phyloP scores from a whole-genome alignment of 1,140 invertebrate species.

The Pygmarrhopalites habei region DNA sequence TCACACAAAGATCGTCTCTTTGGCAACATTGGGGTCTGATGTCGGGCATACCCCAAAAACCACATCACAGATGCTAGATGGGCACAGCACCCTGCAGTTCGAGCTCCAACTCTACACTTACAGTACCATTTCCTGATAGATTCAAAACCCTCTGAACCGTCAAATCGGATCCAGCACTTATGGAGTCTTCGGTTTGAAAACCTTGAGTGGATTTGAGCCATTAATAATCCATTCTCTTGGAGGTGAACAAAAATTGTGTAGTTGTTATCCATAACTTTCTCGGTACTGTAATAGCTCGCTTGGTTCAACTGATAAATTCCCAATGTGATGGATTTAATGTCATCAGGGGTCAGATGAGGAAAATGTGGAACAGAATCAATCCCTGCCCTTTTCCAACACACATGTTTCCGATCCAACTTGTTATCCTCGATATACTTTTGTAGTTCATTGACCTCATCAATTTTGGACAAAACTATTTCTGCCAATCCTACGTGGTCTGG shows the following conservation, averaged over 20 bases:
- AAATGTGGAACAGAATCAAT: conserved; percentile 1
- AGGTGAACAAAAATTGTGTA: neutral
- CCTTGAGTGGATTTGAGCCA: neutral
- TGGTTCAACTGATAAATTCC: conserved; percentile 23
- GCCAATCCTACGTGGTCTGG: neutral
- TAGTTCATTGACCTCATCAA: neutral
- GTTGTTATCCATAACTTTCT: neutral
- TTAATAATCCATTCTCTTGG: neutral
- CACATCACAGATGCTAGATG: neutral
- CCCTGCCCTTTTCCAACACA: neutral
- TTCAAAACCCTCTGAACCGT: neutral
- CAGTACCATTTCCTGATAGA: neutral
- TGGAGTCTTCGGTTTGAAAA: neutral
- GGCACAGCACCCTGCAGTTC: neutral
- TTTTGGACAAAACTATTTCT: neutral
- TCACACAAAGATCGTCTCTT: no score
- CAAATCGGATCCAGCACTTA: neutral
- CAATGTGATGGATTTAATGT: conserved; percentile 12
- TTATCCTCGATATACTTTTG: neutral
- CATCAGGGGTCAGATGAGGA: conserved; percentile 14
- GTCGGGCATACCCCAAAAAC: neutral
- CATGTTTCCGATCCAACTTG: neutral
- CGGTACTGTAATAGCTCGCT: conserved; percentile 10
- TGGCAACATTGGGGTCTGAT: neutral
- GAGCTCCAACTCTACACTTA: neutral